phyloP scores from a whole-genome alignment of 2,888 invertebrate species.

The Hipparchia semele region DNA sequence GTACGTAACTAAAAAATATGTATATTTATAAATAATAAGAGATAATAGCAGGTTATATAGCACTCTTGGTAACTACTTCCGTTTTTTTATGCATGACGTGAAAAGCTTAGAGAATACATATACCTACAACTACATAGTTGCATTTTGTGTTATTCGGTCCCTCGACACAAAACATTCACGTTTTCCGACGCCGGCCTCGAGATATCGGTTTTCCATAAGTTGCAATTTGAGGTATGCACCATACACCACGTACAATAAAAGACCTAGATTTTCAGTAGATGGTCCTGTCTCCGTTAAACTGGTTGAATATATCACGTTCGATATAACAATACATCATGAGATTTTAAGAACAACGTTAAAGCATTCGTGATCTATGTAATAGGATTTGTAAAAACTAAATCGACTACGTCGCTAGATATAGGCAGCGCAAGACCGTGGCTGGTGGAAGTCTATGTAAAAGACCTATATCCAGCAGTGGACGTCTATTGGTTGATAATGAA shows the following conservation, averaged over 20 bases:
- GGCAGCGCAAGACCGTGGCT: neutral
- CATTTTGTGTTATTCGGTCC: constrained; percentile 41
- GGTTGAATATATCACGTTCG: constrained; percentile 3
- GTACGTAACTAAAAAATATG: no score
- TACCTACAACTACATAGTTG: constrained; percentile 9
- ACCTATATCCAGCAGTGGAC: no score
- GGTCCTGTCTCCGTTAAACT: constrained; percentile 11
- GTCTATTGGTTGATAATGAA: neutral
- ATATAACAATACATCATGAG: constrained; percentile 32
- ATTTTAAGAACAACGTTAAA: neutral
- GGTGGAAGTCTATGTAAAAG: no score
- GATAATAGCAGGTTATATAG: neutral
- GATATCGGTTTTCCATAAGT: constrained; percentile 65
- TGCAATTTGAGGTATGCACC: constrained; percentile 51
- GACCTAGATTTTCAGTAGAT: constrained; percentile 33
- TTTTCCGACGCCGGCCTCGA: constrained; percentile 43
- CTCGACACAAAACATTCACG: constrained; percentile 39
- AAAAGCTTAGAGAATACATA: constrained; percentile 18
- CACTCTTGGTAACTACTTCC: constrained; percentile 6
- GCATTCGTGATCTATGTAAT: neutral
- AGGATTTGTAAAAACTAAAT: neutral
- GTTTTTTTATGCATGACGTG: neutral
- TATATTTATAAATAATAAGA: neutral
- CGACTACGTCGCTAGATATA: neutral
- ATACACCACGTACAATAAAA: constrained; percentile 42